Evolutionary conservation across 1,140 invertebrate species (phyloP), one percentile per base, ranked within the genome.

Genomic region (Ostrea denselamellosa): DNA sequence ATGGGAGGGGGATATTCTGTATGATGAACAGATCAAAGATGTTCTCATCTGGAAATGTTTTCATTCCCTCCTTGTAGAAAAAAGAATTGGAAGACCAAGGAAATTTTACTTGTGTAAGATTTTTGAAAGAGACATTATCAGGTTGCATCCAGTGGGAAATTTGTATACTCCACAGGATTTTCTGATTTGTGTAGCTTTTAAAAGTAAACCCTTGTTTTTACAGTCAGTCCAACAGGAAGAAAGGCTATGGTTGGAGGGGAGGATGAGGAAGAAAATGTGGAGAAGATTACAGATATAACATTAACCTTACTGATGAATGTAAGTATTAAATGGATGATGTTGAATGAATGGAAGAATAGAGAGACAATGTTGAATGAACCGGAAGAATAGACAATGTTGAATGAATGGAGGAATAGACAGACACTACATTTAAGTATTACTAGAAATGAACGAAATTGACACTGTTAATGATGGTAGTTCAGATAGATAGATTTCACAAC

Each of bases 61-160:
- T 44, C 68, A 83, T 65, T 83, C 68, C 0, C 83, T 87, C 56
- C 83, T 83, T 7, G 53, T 52, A 19, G 81, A 87, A 17, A 88
- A 71, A 44, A 52, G 83, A 54, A 52, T n/a, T 34, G 86, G 89
- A n/a, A 22, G 89, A 8, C 87, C 86, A 12, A 88, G 83, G 53
- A 90, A 88, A 65, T 90, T 65, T n/a, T 71, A 86, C 71, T 81
- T 90, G 17, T 90, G 87, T 90, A 83, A 85, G 89, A 58, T n/a
- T 10, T 52, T 51, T 25, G 8, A n/a, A 65, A 19, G 0, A 28
- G 25, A 34, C 22, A 81, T 28, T 81, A 12, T 62, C 14, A 34
- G 14, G 25, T 14, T 34, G 12, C 25, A 77, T 77, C 0, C 9
- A 77, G 22, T 71, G 25, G 28, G 8, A 9, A 25, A 12, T 25